These are phyloP conservation scores for Fulica atra DNA, from an alignment of 2,113 vertebrate genomes.

Conservation along the genomic window DNA sequence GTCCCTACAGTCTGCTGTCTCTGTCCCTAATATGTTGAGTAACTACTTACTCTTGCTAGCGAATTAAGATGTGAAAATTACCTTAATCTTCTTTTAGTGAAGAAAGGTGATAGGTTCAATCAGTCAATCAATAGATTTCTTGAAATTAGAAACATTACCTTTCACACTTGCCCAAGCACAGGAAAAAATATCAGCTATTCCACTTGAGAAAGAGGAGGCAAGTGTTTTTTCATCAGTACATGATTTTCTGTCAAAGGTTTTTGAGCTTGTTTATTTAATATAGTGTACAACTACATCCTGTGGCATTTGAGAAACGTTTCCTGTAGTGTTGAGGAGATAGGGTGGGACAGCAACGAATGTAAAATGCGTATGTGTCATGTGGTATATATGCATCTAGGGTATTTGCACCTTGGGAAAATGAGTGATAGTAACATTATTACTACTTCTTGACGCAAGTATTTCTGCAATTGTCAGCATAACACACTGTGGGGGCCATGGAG, in stretches of 20 bases:
- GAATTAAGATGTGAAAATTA: background rate
- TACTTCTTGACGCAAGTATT: background rate
- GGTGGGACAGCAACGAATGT: background rate
- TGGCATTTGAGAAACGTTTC: background rate
- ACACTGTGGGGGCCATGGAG: too few species aligned
- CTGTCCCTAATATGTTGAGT: background rate
- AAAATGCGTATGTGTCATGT: fast-evolving
- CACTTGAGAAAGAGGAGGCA: too few species aligned
- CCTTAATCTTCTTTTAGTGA: background rate
- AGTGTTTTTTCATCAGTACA: fast-evolving
- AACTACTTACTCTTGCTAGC: background rate
- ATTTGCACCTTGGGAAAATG: background rate
- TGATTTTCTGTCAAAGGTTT: background rate
- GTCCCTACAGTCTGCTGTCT: background rate
- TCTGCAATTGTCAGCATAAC: background rate
- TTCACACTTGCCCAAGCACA: background rate
- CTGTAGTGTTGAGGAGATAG: background rate
- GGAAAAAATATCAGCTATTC: background rate
- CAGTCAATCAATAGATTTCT: background rate
- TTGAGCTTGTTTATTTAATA: background rate
- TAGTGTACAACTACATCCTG: background rate
- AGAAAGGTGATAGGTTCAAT: background rate
- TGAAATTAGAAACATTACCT: background rate
- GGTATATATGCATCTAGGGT: background rate
- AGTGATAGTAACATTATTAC: background rate